Evolutionary conservation across 1,140 invertebrate species (phyloP).

Genomic region (Apis laboriosa): DNA sequence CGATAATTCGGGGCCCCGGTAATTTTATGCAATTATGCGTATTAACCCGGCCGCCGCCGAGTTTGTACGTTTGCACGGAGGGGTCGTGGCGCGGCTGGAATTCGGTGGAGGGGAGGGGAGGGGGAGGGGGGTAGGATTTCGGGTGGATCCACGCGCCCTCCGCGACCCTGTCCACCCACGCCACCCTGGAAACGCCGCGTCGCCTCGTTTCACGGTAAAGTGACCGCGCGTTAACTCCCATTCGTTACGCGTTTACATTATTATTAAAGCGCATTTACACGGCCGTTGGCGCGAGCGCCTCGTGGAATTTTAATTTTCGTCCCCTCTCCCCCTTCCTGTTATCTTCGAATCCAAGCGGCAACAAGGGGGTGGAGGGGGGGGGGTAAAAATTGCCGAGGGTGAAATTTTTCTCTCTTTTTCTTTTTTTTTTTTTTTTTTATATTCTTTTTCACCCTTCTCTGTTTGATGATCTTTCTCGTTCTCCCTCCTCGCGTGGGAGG

Average conservation of each 20-base stretch:
- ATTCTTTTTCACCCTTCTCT: not conserved
- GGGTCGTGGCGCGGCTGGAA: slow-evolving; percentile 36
- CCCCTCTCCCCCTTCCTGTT: not conserved
- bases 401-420: not conserved
- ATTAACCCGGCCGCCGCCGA: slow-evolving; percentile 62
- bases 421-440: not conserved
- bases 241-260: slow-evolving; percentile 73
- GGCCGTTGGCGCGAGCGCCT: slow-evolving; percentile 62
- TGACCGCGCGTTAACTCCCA: slow-evolving; percentile 71
- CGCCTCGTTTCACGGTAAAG: slow-evolving; percentile 73
- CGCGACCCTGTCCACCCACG: not conserved
- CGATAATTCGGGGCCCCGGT: slow-evolving; percentile 65
- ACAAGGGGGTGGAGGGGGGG: too few species aligned
- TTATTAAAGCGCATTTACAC: slow-evolving; percentile 77
- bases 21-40: slow-evolving; percentile 76
- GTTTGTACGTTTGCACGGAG: slow-evolving; percentile 43
- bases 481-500: too few species aligned
- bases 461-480: too few species aligned
- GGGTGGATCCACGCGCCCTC: slow-evolving; percentile 13
- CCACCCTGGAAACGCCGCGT: slow-evolving; percentile 45
- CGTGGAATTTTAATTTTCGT: slow-evolving; percentile 72
- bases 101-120: not conserved
- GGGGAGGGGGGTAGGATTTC: slow-evolving; percentile 1
- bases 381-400: slow-evolving; percentile 6
- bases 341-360: slow-evolving; percentile 11